phyloP scores from a whole-genome alignment of 1,140 invertebrate genomes.

The Magallana gigas region DNA sequence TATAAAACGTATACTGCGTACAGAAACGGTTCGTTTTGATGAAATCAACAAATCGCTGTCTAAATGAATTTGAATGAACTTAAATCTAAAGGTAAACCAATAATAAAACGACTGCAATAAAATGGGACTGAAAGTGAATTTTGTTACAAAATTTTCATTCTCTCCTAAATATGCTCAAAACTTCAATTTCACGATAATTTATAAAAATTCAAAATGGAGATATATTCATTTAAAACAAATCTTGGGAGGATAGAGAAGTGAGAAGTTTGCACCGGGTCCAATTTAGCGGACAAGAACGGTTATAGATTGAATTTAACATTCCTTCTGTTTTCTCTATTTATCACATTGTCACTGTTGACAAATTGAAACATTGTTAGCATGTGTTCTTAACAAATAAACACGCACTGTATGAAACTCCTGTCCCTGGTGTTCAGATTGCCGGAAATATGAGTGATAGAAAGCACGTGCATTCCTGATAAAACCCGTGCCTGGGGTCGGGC shows the following conservation, averaged over 20 bases:
- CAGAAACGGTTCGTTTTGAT: too few relatives aligned
- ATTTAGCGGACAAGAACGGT: slow-evolving; percentile 10
- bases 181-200: too few relatives aligned
- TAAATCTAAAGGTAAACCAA: too few relatives aligned
- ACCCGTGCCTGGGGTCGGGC: neutral
- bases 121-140: too few relatives aligned
- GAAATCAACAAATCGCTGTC: too few relatives aligned
- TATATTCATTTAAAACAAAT: neutral
- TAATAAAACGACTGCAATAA: too few relatives aligned
- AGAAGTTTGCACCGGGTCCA: neutral
- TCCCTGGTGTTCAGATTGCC: slow-evolving; percentile 27
- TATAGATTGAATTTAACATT: slow-evolving; percentile 20
- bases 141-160: neutral
- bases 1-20: too few relatives aligned
- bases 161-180: too few relatives aligned
- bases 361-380: slow-evolving; percentile 59
- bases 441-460: slow-evolving; percentile 50
- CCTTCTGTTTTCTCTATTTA: slow-evolving; percentile 36
- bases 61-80: too few relatives aligned
- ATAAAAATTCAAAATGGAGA: neutral
- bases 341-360: slow-evolving; percentile 51
- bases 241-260: neutral
- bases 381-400: slow-evolving; percentile 47
- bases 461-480: slow-evolving; percentile 55
- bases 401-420: neutral